These are phyloP conservation scores for Triplophysa rosa DNA, from an alignment of 2,113 vertebrate genomes.

Conservation along the genomic window DNA sequence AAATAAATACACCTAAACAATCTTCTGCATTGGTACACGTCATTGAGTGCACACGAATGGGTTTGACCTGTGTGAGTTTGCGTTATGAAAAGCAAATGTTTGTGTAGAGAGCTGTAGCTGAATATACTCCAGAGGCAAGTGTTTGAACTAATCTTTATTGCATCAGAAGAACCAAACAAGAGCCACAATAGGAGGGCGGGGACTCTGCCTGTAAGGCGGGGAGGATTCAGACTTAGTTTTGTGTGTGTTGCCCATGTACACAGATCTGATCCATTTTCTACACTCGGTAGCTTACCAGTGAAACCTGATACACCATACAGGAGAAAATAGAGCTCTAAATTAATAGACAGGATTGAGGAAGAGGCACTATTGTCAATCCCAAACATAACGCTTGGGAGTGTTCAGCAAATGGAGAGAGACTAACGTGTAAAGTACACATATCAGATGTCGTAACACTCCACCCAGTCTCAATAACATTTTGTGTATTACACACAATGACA, in stretches of 20 bases:
- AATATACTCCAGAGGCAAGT: conserved; percentile 24
- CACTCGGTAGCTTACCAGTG: neutral
- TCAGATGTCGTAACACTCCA: conserved; percentile 15
- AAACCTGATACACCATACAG: conserved; percentile 3
- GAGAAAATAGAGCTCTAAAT: conserved; percentile 5
- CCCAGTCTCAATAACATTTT: conserved; percentile 27
- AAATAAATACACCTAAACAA: neutral
- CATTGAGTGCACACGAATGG: neutral
- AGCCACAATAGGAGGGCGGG: conserved; percentile 36
- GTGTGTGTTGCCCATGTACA: conserved; percentile 16
- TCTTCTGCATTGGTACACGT: neutral
- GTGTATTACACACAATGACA: conserved; percentile 9
- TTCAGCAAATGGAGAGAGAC: conserved; percentile 21
- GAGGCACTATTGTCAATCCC: conserved; percentile 20
- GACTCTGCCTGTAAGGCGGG: conserved; percentile 38
- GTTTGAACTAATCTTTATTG: conserved; percentile 46
- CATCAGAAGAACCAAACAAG: conserved; percentile 29
- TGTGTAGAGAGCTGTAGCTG: conserved; percentile 34
- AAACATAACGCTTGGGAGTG: conserved; percentile 33
- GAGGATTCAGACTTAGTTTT: conserved; percentile 24
- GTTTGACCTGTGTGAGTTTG: conserved; percentile 4
- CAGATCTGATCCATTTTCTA: neutral
- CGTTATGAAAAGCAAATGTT: conserved; percentile 54
- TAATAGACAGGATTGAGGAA: neutral
- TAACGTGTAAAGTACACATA: conserved; percentile 35